phyloP scores from a whole-genome alignment of 2,888 invertebrate species.

The Drosophila maculinotata region DNA sequence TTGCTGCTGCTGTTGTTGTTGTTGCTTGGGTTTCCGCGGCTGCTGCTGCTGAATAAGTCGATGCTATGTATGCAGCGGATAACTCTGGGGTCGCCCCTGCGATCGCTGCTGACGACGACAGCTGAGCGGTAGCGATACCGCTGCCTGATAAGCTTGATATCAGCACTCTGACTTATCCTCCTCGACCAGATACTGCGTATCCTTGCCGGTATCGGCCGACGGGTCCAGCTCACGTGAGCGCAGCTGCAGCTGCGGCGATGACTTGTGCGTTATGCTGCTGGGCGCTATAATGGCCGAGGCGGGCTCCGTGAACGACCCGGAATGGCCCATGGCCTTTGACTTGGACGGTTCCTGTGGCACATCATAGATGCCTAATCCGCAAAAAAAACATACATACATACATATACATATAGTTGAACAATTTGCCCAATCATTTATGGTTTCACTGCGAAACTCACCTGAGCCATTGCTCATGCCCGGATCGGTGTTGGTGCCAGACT shows the following conservation, averaged over 20 bases:
- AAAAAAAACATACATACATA: neutral
- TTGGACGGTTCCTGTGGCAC: constrained; percentile 91
- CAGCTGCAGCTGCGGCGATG: constrained; percentile 90
- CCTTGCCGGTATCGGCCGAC: constrained; percentile 93
- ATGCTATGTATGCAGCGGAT: constrained; percentile 73
- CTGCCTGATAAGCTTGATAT: constrained; percentile 82
- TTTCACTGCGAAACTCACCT: constrained; percentile 84
- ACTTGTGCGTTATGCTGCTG: constrained; percentile 92
- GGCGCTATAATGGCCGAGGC: constrained; percentile 92
- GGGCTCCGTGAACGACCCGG: constrained; percentile 86
- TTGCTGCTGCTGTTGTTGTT: constrained; percentile 27
- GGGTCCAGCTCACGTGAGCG: constrained; percentile 93
- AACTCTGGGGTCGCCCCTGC: constrained; percentile 54
- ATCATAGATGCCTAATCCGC: constrained; percentile 90
- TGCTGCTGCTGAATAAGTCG: constrained; percentile 44
- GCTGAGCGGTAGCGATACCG: constrained; percentile 40
- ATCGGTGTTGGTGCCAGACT: constrained; percentile 87
- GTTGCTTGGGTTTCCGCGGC: constrained; percentile 26
- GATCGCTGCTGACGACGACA: constrained; percentile 50
- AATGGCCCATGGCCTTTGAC: constrained; percentile 86
- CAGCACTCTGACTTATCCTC: constrained; percentile 91
- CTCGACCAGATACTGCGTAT: constrained; percentile 95
- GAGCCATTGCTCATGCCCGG: constrained; percentile 87
- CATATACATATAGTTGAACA: too few species aligned
- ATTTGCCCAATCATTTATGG: too few species aligned